Percentiles rank a stretch among this genome's conserved stretches.
Conservation (phyloP, 1,140 invertebrate genomes). For the Hyphantria cunea region DNA sequence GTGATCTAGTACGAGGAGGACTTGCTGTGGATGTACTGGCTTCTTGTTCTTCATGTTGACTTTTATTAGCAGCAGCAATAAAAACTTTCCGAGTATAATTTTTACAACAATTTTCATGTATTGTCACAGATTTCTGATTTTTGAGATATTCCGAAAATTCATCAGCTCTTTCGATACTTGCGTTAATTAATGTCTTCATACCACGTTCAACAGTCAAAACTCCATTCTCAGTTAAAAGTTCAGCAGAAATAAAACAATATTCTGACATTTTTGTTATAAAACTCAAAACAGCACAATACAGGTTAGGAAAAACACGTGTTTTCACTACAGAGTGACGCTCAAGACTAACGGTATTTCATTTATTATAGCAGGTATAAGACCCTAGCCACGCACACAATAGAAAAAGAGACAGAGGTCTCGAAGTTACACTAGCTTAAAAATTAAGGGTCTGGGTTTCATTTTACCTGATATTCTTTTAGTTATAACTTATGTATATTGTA, state of each 20-base stretch:
- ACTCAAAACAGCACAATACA: not conserved
- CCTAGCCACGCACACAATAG: no score
- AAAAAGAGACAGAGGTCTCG: no score
- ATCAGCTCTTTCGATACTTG: constrained; percentile 37
- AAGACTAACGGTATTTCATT: no score
- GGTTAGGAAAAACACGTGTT: no score
- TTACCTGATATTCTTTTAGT: no score
- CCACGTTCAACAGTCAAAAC: constrained; percentile 32
- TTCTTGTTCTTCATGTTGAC: constrained; percentile 40
- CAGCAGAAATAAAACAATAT: no score
- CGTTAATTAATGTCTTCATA: constrained; percentile 36
- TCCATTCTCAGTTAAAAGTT: constrained; percentile 37
- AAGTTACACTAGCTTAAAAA: no score
- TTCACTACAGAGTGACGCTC: no score
- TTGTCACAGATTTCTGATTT: constrained; percentile 39
- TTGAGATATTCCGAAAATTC: constrained; percentile 37
- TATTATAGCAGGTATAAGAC: no score
- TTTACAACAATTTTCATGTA: constrained; percentile 34
- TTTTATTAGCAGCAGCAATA: constrained; percentile 38
- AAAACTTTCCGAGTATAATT: constrained; percentile 33
- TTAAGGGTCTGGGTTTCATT: no score
- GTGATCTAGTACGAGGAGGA: constrained; percentile 44
- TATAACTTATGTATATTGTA: no score
- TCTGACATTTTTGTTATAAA: no score
- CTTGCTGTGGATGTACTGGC: constrained; percentile 41